Percentiles rank a stretch among this genome's conserved stretches.
phyloP scores from a whole-genome alignment of 2,888 invertebrate species.

The Petrophora chlorosata region DNA sequence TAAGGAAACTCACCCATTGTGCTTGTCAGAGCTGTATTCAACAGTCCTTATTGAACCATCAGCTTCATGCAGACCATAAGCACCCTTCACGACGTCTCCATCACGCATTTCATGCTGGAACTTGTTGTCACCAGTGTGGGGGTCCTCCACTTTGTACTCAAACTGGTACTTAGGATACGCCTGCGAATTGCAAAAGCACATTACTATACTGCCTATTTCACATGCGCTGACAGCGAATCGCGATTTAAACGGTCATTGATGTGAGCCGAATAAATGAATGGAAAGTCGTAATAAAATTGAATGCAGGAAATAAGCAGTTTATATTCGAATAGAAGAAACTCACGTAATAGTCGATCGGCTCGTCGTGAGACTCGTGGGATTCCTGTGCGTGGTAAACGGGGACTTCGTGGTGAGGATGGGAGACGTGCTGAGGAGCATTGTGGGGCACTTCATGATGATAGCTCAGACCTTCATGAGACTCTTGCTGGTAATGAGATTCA shows the following conservation, averaged over 20 bases:
- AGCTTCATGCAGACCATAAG: slow-evolving; percentile 84
- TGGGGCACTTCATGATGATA: slow-evolving; percentile 17
- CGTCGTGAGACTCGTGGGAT: slow-evolving; percentile 58
- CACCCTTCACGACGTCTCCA: slow-evolving; percentile 86
- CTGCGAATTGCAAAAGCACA: slow-evolving; percentile 51
- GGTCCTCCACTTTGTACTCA: slow-evolving; percentile 85
- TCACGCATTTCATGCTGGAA: slow-evolving; percentile 83
- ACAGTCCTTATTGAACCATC: slow-evolving; percentile 85
- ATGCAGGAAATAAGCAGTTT: slow-evolving; percentile 44
- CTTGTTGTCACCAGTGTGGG: slow-evolving; percentile 85
- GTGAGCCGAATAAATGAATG: slow-evolving; percentile 62
- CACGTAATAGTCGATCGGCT: slow-evolving; percentile 78
- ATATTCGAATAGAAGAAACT: slow-evolving; percentile 58
- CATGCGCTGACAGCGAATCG: slow-evolving; percentile 43
- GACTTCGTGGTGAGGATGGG: slow-evolving; percentile 28
- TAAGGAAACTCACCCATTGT: slow-evolving; percentile 81
- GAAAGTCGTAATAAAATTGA: slow-evolving; percentile 64
- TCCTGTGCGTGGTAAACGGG: slow-evolving; percentile 38
- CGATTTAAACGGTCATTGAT: slow-evolving; percentile 49
- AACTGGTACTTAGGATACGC: slow-evolving; percentile 84
- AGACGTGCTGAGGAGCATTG: slow-evolving; percentile 16
- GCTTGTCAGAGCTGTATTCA: slow-evolving; percentile 84
- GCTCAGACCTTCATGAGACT: slow-evolving; percentile 4
- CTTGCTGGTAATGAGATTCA: slow-evolving; percentile 25
- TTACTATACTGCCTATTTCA: slow-evolving; percentile 43